Evolutionary conservation across 2,888 invertebrate species (phyloP), one percentile per base, ranked within the genome.

Genomic region (Dryomyza anilis): DNA sequence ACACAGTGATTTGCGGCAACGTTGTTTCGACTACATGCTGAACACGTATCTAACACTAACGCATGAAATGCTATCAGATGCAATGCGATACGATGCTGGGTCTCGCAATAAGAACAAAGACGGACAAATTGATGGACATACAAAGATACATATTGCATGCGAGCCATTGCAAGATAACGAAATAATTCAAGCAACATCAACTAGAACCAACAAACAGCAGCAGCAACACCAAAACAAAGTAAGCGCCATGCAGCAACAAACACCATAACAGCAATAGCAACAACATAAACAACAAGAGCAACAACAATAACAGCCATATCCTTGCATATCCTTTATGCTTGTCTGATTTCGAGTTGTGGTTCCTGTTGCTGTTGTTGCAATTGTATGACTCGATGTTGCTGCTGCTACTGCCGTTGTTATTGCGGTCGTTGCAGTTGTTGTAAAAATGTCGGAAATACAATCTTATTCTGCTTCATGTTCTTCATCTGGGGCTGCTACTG

Each of bases 261-360:
- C n/a, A n/a, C n/a, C n/a, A n/a, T n/a, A 50, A 36, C 36, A 55
- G 19, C 23, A 14, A 21, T 21, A 12, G 21, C 33, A 36, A 55
- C 21, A 55, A 55, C 10, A 14, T 6, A n/a, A 52, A 52, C 52
- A 33, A n/a, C 33, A 33, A 21, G 19, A 55, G 16, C 29, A 59
- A 33, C 12, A 48, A 56, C n/a, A n/a, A n/a, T n/a, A n/a, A n/a
- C n/a, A 39, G 39, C 39, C 39, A 25, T 23, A 39, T 53, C n/a
- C 50, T 14, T 45, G 59, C 48, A 48, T 59, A 59, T 59, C 59
- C 59, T 59, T 46, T 39, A 46, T 23, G 45, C 58, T 46, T 59
- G 48, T 59, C 48, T 59, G 59, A 48, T 33, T 58, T 48, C 48
- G 33, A 48, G 46, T 59, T 30, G 33, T 27, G 23, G 59, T 33